Evolutionary conservation across 2,888 invertebrate species (phyloP).

Genomic region (Eueremaeus valkanovi): DNA sequence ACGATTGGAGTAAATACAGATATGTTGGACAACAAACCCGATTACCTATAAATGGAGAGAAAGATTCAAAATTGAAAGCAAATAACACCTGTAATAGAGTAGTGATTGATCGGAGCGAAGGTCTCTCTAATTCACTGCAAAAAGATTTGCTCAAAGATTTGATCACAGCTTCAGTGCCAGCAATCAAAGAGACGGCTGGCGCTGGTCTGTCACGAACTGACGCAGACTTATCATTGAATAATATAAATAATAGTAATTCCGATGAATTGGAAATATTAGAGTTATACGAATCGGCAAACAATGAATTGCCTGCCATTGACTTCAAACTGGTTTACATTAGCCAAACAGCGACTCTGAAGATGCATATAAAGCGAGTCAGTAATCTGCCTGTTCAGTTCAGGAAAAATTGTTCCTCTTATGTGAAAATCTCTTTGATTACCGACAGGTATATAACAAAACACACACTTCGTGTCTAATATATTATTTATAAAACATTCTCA

Average conservation of each 20-base stretch:
- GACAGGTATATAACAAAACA: constrained; percentile 11
- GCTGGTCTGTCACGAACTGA: not conserved
- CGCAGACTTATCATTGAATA: not conserved
- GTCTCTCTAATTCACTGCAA: not conserved
- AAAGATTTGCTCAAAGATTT: not conserved
- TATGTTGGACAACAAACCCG: not conserved
- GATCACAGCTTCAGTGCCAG: not conserved
- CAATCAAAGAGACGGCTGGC: not conserved
- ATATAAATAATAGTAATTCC: not conserved
- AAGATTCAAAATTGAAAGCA: not conserved
- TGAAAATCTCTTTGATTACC: constrained; percentile 32
- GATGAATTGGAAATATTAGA: constrained; percentile 21
- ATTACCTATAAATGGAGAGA: not conserved
- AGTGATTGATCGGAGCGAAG: not conserved
- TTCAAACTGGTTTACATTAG: constrained; percentile 29
- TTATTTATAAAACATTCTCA: no score
- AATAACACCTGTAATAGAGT: not conserved
- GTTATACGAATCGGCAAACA: not conserved
- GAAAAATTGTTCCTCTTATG: constrained; percentile 26
- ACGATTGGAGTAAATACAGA: not conserved
- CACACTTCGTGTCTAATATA: not conserved
- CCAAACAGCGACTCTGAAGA: constrained; percentile 12
- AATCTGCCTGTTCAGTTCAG: constrained; percentile 26
- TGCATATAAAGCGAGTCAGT: constrained; percentile 1
- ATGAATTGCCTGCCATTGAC: constrained; percentile 31